These are phyloP conservation scores for Poeciliopsis prolifica DNA, from an alignment of 2,113 vertebrate species.

Conservation along the genomic window DNA sequence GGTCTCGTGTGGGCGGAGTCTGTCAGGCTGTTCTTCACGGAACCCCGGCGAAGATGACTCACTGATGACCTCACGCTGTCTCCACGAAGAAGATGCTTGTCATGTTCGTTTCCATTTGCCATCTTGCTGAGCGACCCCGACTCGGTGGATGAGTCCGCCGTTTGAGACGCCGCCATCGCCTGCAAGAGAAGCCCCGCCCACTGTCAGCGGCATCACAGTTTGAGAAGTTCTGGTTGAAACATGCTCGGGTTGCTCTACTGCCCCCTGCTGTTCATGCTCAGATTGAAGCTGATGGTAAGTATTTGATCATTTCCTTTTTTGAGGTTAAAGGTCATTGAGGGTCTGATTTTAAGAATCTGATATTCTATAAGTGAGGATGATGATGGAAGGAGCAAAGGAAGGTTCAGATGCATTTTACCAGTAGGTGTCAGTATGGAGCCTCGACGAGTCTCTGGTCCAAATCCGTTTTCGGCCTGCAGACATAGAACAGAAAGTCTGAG, in stretches of 20 bases:
- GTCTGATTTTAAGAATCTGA: too few relatives aligned
- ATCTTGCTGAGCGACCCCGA: slow-evolving; percentile 64
- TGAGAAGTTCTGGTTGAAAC: too few relatives aligned
- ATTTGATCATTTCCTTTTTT: not conserved
- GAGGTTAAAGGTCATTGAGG: too few relatives aligned
- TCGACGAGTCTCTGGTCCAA: slow-evolving; percentile 36
- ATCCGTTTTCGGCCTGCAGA: slow-evolving; percentile 59
- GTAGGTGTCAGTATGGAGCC: slow-evolving; percentile 59
- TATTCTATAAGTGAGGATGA: too few relatives aligned
- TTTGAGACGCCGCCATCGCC: slow-evolving; percentile 51
- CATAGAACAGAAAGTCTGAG: not conserved
- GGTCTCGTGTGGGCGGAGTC: slow-evolving; percentile 52
- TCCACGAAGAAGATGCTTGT: slow-evolving; percentile 30
- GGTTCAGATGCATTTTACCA: slow-evolving; percentile 31
- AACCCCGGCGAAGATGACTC: slow-evolving; percentile 46
- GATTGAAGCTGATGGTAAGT: not conserved
- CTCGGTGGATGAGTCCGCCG: slow-evolving; percentile 65
- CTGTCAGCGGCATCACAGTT: not conserved
- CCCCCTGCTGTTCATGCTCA: not conserved
- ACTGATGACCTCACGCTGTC: slow-evolving; percentile 50
- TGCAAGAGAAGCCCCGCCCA: not conserved
- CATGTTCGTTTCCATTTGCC: slow-evolving; percentile 49
- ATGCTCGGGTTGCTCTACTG: not conserved
- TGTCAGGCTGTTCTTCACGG: slow-evolving; percentile 39
- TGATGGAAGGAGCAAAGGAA: too few relatives aligned